These are phyloP conservation scores for Drosophila limbata DNA, from an alignment of 2,888 invertebrate species.

Conservation along the genomic window DNA sequence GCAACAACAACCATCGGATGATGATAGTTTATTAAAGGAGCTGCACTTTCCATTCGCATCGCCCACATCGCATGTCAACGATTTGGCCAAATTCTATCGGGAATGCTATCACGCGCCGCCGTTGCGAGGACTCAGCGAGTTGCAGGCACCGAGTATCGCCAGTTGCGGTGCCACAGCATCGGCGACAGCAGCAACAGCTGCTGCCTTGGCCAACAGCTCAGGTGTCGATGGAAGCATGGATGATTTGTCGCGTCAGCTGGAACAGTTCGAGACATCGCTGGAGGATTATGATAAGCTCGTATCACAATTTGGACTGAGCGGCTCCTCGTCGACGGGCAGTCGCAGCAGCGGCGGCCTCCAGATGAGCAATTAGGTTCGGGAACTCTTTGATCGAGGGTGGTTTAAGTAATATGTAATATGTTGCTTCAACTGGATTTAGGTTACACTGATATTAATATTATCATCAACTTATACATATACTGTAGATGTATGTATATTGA, in stretches of 20 bases:
- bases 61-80: constrained; percentile 84
- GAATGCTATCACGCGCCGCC: constrained; percentile 85
- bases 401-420: constrained; percentile 4
- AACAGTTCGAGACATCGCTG: constrained; percentile 85
- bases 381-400: constrained; percentile 15
- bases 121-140: constrained; percentile 73
- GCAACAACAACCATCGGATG: constrained; percentile 72
- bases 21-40: constrained; percentile 85
- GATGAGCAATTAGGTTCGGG: constrained; percentile 75
- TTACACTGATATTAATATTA: constrained; percentile 53
- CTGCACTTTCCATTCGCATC: constrained; percentile 86
- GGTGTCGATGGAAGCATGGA: constrained; percentile 70
- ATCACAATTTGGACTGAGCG: constrained; percentile 82
- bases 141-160: constrained; percentile 51
- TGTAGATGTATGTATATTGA: constrained; percentile 15
- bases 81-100: constrained; percentile 85
- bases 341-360: constrained; percentile 82
- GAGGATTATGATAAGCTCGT: constrained; percentile 85
- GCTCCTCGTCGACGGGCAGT: constrained; percentile 82
- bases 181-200: constrained; percentile 44
- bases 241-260: constrained; percentile 84
- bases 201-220: constrained; percentile 46
- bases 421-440: constrained; percentile 47
- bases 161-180: constrained; percentile 44
- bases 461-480: constrained; percentile 5